Evolutionary conservation across 2,888 invertebrate species (phyloP).

Genomic region (Willowsia nigromaculata): DNA sequence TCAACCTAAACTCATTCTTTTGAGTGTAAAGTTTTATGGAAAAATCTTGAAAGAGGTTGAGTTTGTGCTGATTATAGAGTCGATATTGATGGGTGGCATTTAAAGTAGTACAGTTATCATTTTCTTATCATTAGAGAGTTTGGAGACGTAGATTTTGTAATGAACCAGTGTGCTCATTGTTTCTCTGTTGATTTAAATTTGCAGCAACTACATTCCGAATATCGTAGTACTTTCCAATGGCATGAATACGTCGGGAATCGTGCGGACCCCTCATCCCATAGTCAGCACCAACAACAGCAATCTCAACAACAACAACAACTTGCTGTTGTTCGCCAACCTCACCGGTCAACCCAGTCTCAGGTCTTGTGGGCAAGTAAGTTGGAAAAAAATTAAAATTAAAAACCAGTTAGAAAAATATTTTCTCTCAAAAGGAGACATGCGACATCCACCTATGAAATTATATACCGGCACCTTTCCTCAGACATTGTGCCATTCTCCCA

Average conservation of each 20-base stretch:
- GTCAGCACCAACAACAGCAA: conserved; percentile 83
- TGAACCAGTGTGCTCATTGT: neutral
- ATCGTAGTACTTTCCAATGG: conserved; percentile 97
- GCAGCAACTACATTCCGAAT: conserved; percentile 93
- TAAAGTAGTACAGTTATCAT: no score
- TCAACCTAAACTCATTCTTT: no score
- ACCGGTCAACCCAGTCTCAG: conserved; percentile 68
- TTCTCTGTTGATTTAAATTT: neutral
- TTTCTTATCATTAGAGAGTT: no score
- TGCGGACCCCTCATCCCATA: conserved; percentile 80
- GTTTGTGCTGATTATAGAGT: no score
- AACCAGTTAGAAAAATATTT: neutral
- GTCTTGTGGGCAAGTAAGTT: conserved; percentile 72
- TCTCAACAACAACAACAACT: conserved; percentile 79
- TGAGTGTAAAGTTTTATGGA: no score
- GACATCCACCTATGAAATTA: neutral
- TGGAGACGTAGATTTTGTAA: no score
- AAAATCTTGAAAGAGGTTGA: no score
- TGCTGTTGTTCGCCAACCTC: conserved; percentile 74
- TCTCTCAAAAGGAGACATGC: neutral
- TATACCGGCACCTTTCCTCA: neutral
- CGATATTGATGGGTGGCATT: no score
- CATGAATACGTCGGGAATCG: conserved; percentile 90
- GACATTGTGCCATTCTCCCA: no score
- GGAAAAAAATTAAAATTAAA: no score